These are phyloP conservation scores for Cosmia pyralina DNA, from an alignment of 2,888 invertebrate genomes.

Conservation along the genomic window DNA sequence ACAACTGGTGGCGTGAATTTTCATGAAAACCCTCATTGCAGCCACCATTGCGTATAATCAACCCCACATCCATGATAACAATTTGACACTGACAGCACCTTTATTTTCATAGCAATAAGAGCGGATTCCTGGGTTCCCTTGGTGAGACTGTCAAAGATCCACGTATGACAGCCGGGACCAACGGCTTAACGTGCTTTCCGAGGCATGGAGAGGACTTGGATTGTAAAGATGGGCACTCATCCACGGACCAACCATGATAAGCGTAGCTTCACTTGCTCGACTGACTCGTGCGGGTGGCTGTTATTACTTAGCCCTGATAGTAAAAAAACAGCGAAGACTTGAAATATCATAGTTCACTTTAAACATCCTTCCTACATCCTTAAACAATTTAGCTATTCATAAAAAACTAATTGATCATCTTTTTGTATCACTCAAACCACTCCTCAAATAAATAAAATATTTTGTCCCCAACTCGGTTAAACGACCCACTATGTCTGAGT, in stretches of 20 bases:
- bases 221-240: no score
- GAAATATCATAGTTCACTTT: neutral
- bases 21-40: no score
- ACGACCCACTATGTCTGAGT: conserved; percentile 67
- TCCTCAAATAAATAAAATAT: neutral
- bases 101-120: neutral
- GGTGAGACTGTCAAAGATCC: no score
- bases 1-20: no score
- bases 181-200: no score
- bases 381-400: neutral
- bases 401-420: neutral
- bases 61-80: neutral
- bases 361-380: neutral
- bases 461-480: conserved; percentile 14
- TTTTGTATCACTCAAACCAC: neutral
- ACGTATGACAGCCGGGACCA: no score
- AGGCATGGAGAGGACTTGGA: no score
- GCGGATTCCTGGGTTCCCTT: neutral
- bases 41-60: no score
- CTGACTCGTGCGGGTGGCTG: no score
- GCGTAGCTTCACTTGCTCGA: no score
- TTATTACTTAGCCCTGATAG: no score
- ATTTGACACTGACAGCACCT: neutral
- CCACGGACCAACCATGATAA: no score
- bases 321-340: neutral